Base-by-base conservation (phyloP, 1,140 invertebrate species). In the Drosophila grimshawi region DNA sequence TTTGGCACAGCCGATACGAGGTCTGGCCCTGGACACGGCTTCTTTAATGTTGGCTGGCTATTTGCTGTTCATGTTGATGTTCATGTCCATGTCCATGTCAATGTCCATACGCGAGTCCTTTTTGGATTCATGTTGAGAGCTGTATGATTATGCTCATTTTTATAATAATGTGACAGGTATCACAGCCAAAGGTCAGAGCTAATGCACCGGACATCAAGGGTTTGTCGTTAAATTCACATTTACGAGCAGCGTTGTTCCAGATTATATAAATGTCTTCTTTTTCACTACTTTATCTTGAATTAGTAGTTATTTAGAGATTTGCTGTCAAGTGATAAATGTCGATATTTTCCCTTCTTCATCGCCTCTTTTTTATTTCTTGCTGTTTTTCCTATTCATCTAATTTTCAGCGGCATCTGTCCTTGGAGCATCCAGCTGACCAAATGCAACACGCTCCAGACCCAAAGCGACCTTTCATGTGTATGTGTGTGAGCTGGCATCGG, bases 311-410 rank as follows among this genome's bases (percentile, higher is more conserved):
- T 73, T 70, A 76, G 76, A 78, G 60, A 46, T 76, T 86, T 71
- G 72, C 73, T 76, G 77, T 78, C 52, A 73, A 70, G 76, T 79
- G 80, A 90, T 86, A 86, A 83, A 86, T 90, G 80, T 56, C 61
- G 65, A 43, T 59, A 70, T 49, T 67, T 41, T 45, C 30, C 8
- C n/a, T 49, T 53, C 35, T 46, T 19, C 37, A 30, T 61, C 19
- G 32, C 11, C 19, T 19, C 19, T 19, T 19, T 19, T 45, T 51
- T 52, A 49, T 55, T 65, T 56, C 45, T 57, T 5, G 19, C 62
- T 5, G 19, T 57, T 66, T 71, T 53, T 57, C 2, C 1, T 1
- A 43, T 43, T 43, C 60, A 43, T 41, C 11, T 59, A 77, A 72
- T 72, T 77, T 63, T 78, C 62, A 61, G 52, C 33, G 29, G 51